phyloP scores from a whole-genome alignment of 1,140 invertebrate species.

The Plutomurus gul region DNA sequence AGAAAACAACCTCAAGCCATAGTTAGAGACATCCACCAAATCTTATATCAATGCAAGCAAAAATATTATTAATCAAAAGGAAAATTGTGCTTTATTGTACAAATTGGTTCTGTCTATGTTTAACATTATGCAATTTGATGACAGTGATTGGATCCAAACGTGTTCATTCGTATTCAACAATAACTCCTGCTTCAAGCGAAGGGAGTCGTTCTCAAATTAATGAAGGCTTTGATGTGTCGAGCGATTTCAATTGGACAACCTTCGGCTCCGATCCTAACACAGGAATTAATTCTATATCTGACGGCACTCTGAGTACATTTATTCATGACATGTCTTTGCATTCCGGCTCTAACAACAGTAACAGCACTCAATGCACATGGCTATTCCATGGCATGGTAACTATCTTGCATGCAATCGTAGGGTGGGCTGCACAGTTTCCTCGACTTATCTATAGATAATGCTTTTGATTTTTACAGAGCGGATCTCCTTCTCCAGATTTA shows the following conservation, averaged over 20 bases:
- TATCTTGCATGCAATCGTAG: not conserved
- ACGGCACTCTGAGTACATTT: constrained; percentile 51
- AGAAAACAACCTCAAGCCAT: constrained; percentile 78
- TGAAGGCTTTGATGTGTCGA: constrained; percentile 47
- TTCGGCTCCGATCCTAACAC: constrained; percentile 45
- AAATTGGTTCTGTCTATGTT: not conserved
- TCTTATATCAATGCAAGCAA: constrained; percentile 69
- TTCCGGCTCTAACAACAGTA: constrained; percentile 50
- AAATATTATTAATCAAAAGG: not conserved
- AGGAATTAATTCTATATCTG: constrained; percentile 31
- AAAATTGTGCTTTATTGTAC: not conserved
- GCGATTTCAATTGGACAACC: constrained; percentile 51
- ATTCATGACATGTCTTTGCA: constrained; percentile 47
- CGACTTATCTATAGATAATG: not conserved
- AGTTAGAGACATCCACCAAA: constrained; percentile 80
- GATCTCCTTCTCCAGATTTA: constrained; percentile 51
- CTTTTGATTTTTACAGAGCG: constrained; percentile 6
- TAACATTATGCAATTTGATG: constrained; percentile 32
- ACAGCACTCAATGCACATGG: constrained; percentile 51
- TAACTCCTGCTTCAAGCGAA: constrained; percentile 58
- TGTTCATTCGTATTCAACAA: constrained; percentile 65
- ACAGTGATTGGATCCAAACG: constrained; percentile 66
- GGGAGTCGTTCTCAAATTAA: constrained; percentile 43
- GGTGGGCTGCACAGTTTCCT: not conserved
- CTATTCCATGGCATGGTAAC: constrained; percentile 43